Conservation (phyloP, 2,113 vertebrate genomes). For the Neodon shergylaensis region DNA sequence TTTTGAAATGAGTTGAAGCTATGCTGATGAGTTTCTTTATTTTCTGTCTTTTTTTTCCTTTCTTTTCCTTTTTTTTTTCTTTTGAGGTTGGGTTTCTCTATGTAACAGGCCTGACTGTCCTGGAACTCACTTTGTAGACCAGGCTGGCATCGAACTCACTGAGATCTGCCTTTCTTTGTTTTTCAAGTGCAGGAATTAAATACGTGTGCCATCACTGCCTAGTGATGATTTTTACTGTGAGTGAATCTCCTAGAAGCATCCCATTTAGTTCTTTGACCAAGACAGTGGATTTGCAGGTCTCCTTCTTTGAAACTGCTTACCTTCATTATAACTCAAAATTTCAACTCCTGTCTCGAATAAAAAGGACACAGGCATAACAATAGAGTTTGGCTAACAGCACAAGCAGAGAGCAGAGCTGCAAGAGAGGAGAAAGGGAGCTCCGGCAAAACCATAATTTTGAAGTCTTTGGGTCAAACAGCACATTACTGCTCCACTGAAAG, state of each 20-base stretch:
- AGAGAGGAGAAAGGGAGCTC: background rate
- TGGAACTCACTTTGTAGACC: too few relatives aligned
- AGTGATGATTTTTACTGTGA: background rate
- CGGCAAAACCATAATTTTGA: background rate
- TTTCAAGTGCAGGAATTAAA: too few relatives aligned
- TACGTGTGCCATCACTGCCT: too few relatives aligned
- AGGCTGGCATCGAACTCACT: too few relatives aligned
- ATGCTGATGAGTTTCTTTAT: too few relatives aligned
- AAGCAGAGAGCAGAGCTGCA: background rate
- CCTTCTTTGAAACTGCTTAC: background rate
- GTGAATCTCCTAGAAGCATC: background rate
- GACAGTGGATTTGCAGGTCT: background rate
- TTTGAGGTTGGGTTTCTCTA: too few relatives aligned
- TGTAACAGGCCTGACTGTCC: too few relatives aligned
- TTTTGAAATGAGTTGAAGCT: background rate
- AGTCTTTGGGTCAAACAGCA: background rate
- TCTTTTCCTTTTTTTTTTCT: too few relatives aligned
- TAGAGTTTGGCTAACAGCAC: background rate
- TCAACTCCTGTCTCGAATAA: background rate
- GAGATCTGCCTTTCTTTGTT: too few relatives aligned
- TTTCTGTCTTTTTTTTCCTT: too few relatives aligned
- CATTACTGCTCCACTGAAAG: background rate
- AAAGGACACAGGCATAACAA: background rate
- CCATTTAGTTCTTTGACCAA: background rate
- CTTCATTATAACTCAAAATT: background rate